These are phyloP conservation scores for Phoronis australis DNA, from an alignment of 2,888 invertebrate species.

Conservation along the genomic window DNA sequence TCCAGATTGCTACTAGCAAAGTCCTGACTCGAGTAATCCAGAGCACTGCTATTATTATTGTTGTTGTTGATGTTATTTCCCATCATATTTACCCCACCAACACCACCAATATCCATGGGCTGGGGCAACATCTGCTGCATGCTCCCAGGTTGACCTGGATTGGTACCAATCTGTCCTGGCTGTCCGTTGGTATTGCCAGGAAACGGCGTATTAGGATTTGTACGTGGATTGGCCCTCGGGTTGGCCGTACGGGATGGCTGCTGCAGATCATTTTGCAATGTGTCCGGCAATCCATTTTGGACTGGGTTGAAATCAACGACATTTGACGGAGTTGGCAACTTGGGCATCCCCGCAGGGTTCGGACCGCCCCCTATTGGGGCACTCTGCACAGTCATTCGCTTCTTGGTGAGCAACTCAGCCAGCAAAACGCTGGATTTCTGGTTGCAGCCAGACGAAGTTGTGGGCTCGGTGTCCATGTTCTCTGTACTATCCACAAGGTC, in stretches of 20 bases:
- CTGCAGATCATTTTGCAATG: not conserved
- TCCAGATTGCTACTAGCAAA: too few relatives aligned
- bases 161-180: too few relatives aligned
- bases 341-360: conserved; percentile 56
- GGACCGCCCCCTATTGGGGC: conserved; percentile 33
- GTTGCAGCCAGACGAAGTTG: conserved; percentile 9
- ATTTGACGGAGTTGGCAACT: conserved; percentile 53
- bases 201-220: conserved; percentile 23
- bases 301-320: too few relatives aligned
- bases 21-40: too few relatives aligned
- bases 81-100: not conserved
- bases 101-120: not conserved
- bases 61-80: conserved; percentile 5
- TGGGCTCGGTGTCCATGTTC: conserved; percentile 16
- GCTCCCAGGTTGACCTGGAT: not conserved
- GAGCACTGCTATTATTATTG: conserved; percentile 6
- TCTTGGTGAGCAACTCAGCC: conserved; percentile 39
- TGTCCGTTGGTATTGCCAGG: conserved; percentile 24
- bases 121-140: not conserved
- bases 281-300: not conserved
- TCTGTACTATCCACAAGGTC: conserved; percentile 31
- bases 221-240: conserved; percentile 22
- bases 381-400: conserved; percentile 30
- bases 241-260: conserved; percentile 11
- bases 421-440: conserved; percentile 38